Evolutionary conservation across 2,888 invertebrate species (phyloP).

Genomic region (Tipula helvola): DNA sequence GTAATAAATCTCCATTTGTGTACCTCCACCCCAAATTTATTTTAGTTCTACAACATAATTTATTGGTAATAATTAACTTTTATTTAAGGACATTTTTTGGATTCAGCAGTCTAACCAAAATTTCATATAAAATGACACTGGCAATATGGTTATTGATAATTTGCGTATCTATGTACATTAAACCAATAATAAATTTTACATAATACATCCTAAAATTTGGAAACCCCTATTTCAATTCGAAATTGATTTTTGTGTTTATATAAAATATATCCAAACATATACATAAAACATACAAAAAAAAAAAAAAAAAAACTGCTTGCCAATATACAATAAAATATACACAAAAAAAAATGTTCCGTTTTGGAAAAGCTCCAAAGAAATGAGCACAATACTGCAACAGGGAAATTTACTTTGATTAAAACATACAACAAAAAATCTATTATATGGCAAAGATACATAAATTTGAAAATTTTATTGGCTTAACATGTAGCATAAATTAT

Average conservation of each 20-base stretch:
- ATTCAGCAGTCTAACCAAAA: background rate
- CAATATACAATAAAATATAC: background rate
- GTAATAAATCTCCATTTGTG: too few species aligned
- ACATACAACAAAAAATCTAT: background rate
- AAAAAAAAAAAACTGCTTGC: background rate
- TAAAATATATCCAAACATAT: background rate
- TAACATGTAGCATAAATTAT: slow-evolving; percentile 4
- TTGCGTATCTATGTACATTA: background rate
- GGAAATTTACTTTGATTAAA: slow-evolving; percentile 4
- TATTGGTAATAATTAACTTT: background rate
- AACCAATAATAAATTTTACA: background rate
- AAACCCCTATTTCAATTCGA: background rate
- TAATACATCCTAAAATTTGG: background rate
- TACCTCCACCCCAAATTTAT: too few species aligned
- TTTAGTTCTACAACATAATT: background rate
- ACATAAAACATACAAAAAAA: background rate
- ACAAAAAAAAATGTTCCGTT: background rate
- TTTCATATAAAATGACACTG: background rate
- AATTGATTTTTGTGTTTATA: background rate
- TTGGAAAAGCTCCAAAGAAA: slow-evolving; percentile 4
- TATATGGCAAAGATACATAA: background rate
- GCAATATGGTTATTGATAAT: background rate
- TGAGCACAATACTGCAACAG: background rate
- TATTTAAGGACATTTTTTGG: background rate
- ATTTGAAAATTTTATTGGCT: background rate